phyloP scores from a whole-genome alignment of 1,140 invertebrate genomes.

The Drosophila virilis region DNA sequence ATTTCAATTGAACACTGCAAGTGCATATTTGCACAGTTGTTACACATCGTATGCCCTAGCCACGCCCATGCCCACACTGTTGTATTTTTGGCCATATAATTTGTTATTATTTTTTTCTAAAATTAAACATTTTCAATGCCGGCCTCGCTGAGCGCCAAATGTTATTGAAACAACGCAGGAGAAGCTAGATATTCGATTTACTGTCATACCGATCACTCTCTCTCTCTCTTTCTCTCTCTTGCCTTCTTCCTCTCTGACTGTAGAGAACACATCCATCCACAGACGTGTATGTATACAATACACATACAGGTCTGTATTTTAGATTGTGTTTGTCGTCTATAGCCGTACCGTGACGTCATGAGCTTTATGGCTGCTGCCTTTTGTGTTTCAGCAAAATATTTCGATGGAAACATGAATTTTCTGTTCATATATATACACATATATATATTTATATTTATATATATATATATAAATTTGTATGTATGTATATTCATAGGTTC shows the following conservation, averaged over 20 bases:
- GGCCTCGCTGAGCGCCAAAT: conserved; percentile 64
- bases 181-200: conserved; percentile 66
- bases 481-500: neutral
- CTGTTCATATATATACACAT: neutral
- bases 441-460: conserved; percentile 9
- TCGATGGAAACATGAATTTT: conserved; percentile 52
- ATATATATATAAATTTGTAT: conserved; percentile 10
- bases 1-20: neutral
- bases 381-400: conserved; percentile 37
- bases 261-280: neutral
- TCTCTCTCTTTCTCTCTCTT: neutral
- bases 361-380: conserved; percentile 63
- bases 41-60: conserved; percentile 52
- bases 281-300: conserved; percentile 10
- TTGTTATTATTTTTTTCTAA: conserved; percentile 73
- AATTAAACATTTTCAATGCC: conserved; percentile 78
- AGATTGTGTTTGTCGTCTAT: conserved; percentile 14
- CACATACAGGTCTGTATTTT: conserved; percentile 13
- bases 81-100: conserved; percentile 59
- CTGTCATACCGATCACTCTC: conserved; percentile 30
- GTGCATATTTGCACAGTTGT: conserved; percentile 28
- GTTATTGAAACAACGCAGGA: conserved; percentile 57
- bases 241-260: too few species aligned
- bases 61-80: conserved; percentile 50
- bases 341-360: conserved; percentile 57